phyloP scores from a whole-genome alignment of 1,140 invertebrate genomes.

The Drosophila arizonae region DNA sequence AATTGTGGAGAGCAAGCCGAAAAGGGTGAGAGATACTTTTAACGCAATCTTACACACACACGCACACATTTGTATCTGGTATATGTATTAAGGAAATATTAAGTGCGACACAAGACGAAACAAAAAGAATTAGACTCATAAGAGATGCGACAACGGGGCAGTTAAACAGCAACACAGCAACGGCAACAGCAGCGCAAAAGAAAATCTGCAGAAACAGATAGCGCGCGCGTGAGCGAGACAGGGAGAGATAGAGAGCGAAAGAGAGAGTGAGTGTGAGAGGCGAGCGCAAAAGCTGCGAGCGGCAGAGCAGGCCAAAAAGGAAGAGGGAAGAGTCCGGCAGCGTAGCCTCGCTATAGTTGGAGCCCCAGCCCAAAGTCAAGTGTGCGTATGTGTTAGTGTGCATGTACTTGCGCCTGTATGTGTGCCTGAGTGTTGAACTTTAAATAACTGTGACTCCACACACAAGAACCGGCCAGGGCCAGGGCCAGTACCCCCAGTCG shows the following conservation, averaged over 20 bases:
- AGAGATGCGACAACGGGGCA: slow-evolving; percentile 50
- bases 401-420: slow-evolving; percentile 39
- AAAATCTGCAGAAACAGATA: slow-evolving; percentile 13
- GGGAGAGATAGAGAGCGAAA: neutral
- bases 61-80: slow-evolving; percentile 9
- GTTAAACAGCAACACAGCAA: slow-evolving; percentile 21
- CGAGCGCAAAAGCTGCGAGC: neutral
- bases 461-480: slow-evolving; percentile 68
- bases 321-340: slow-evolving; percentile 14
- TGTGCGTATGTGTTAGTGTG: slow-evolving; percentile 30
- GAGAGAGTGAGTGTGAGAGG: slow-evolving; percentile 4
- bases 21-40: slow-evolving; percentile 70
- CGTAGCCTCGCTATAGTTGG: slow-evolving; percentile 41
- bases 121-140: slow-evolving; percentile 52
- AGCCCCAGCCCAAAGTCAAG: slow-evolving; percentile 55
- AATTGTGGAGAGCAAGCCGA: slow-evolving; percentile 79
- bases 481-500: slow-evolving; percentile 35
- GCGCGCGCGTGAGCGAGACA: slow-evolving; percentile 6
- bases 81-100: slow-evolving; percentile 43
- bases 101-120: slow-evolving; percentile 52
- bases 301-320: slow-evolving; percentile 24
- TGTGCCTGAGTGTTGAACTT: slow-evolving; percentile 43
- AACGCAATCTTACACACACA: slow-evolving; percentile 13
- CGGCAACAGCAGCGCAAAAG: slow-evolving; percentile 13
- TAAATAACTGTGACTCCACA: slow-evolving; percentile 65